Evolutionary conservation across 1,140 invertebrate species (phyloP), one percentile per base, ranked within the genome.

Genomic region (Potamilus streckersoni): DNA sequence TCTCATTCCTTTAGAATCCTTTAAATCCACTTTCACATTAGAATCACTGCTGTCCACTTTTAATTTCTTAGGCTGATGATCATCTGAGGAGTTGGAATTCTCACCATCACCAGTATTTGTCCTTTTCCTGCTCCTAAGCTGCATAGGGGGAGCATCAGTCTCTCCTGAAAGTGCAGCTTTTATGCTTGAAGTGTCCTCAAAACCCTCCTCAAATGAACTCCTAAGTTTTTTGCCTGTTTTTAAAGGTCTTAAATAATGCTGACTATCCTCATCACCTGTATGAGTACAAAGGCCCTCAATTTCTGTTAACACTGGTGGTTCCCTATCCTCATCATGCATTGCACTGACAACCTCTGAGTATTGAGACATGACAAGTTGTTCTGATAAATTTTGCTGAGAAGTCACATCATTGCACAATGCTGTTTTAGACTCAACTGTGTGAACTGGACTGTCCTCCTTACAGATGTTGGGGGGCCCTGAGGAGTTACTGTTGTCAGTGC

Each of bases 81-180:
- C 75, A 38, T 77, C 75, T 55, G 57, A 16, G 0, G 20, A 17
- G 57, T 20, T 23, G 64, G 20, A 57, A 57, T 13, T n/a, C 19
- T 71, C 65, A 62, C 58, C 59, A 61, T 77, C 63, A 59, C 20
- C 27, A 60, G 75, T 23, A 58, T 77, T 77, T 60, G 69, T 67
- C 56, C 75, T 71, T 68, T 77, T 77, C 56, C 75, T 58, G 63
- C 69, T 71, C 59, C 75, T 71, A n/a, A 77, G 64, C 64, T 77
- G 75, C 20, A 70, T 71, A 15, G 69, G 70, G 13, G 49, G 16
- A 13, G 15, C 60, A 58, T 73, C 75, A 49, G 63, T 58, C n/a
- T 71, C 70, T 14, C 62, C 70, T 49, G 38, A 8, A 49, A 49
- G 38, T 49, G 5, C 38, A 49, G 38, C 38, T 49, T 49, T 49